Conservation (phyloP, 2,888 invertebrate species). For the Ctena decussata region DNA sequence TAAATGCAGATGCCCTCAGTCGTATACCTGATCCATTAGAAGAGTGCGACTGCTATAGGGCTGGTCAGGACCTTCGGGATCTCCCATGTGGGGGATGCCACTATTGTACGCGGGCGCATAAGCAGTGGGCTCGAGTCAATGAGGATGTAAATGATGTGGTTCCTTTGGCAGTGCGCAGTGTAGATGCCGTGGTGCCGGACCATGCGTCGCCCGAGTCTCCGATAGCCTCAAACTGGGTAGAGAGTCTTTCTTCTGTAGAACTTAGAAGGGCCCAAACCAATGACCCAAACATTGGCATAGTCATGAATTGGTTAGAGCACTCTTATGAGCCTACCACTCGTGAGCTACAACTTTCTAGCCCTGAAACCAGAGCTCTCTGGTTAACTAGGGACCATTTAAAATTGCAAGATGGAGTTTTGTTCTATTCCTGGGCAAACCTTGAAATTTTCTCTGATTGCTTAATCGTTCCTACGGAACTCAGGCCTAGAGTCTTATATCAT, state of each 20-base stretch:
- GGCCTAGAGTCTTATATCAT: neutral
- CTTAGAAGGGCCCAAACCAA: neutral
- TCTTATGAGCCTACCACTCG: too few relatives aligned
- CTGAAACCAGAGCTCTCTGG: too few relatives aligned
- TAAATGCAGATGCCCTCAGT: neutral
- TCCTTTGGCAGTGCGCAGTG: neutral
- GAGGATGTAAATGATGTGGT: conserved; percentile 24
- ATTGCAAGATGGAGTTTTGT: neutral
- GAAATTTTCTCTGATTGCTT: neutral
- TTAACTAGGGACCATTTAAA: too few relatives aligned
- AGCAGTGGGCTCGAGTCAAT: conserved; percentile 1
- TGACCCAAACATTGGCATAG: neutral
- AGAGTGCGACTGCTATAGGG: neutral
- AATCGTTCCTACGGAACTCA: neutral
- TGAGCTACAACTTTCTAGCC: too few relatives aligned
- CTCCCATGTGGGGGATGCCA: conserved; percentile 15
- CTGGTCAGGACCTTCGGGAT: neutral
- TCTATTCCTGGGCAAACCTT: neutral
- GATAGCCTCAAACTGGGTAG: neutral
- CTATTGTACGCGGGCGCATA: conserved; percentile 15
- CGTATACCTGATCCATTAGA: neutral
- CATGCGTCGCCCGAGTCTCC: neutral
- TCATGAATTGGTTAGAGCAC: too few relatives aligned
- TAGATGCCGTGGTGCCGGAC: neutral
- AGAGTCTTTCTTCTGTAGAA: neutral